These are phyloP conservation scores for Scaptomyza reducta DNA, from an alignment of 2,888 invertebrate species.

Conservation along the genomic window DNA sequence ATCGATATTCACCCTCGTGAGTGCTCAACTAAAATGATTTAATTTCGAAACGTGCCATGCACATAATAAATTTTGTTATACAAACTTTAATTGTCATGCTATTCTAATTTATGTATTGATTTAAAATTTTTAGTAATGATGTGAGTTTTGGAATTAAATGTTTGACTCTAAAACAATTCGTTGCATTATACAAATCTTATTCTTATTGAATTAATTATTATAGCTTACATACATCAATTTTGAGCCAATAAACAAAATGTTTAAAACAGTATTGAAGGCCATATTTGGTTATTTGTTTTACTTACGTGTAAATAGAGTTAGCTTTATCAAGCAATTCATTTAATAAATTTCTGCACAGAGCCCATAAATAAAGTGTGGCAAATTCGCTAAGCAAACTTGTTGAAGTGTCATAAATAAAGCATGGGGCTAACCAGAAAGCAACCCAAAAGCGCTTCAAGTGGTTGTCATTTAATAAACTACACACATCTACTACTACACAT, in stretches of 20 bases:
- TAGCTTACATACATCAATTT: too few relatives aligned
- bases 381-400: constrained; percentile 75
- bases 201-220: too few relatives aligned
- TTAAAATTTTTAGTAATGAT: constrained; percentile 3
- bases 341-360: constrained; percentile 32
- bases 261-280: too few relatives aligned
- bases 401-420: constrained; percentile 76
- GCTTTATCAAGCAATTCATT: constrained; percentile 49
- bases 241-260: too few relatives aligned
- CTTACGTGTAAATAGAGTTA: constrained; percentile 31
- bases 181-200: too few relatives aligned
- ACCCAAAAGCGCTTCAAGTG: constrained; percentile 48
- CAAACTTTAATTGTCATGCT: constrained; percentile 12
- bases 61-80: constrained; percentile 62
- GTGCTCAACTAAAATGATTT: constrained; percentile 81
- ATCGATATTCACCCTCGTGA: constrained; percentile 16
- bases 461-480: constrained; percentile 78
- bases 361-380: constrained; percentile 76
- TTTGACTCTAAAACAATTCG: too few relatives aligned
- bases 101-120: constrained; percentile 10
- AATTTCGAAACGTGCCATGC: constrained; percentile 80
- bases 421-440: constrained; percentile 16
- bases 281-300: too few relatives aligned
- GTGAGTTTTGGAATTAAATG: too few relatives aligned
- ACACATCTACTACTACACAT: constrained; percentile 43